Conservation (phyloP, 1,140 invertebrate species). For the Phenacoccus solenopsis region DNA sequence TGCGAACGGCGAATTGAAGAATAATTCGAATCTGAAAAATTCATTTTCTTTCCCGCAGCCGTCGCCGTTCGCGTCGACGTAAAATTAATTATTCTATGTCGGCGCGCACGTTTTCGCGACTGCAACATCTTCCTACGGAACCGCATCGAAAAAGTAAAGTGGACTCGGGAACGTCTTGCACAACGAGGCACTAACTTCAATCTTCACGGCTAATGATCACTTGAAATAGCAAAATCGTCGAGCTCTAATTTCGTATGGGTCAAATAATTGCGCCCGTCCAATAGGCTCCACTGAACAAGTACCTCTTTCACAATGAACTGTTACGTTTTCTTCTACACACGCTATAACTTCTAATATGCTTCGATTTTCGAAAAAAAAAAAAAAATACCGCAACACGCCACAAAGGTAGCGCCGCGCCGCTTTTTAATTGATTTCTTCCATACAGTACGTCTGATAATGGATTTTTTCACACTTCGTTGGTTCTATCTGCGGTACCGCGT, state of each 20-base stretch:
- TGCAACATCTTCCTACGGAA: background rate
- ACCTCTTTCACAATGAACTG: background rate
- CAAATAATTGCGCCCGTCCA: background rate
- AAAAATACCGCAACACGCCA: too few relatives aligned
- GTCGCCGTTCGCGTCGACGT: too few relatives aligned
- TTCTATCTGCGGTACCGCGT: too few relatives aligned
- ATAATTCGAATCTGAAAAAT: background rate
- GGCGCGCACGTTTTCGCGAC: background rate
- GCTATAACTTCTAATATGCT: background rate
- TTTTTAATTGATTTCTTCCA: too few relatives aligned
- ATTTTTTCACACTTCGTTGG: too few relatives aligned
- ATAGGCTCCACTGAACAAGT: background rate
- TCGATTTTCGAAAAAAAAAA: too few relatives aligned
- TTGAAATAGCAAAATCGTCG: background rate
- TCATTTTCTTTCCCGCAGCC: background rate
- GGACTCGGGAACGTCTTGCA: background rate
- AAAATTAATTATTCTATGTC: background rate
- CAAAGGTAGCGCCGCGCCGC: too few relatives aligned
- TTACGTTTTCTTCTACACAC: background rate
- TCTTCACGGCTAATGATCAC: background rate
- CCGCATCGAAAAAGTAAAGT: conserved; percentile 1
- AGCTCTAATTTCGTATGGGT: background rate
- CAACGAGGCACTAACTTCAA: background rate
- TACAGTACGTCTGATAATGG: too few relatives aligned
- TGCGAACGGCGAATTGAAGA: background rate